Conservation (phyloP, 2,888 invertebrate genomes). For the Protodeltote pygarga region DNA sequence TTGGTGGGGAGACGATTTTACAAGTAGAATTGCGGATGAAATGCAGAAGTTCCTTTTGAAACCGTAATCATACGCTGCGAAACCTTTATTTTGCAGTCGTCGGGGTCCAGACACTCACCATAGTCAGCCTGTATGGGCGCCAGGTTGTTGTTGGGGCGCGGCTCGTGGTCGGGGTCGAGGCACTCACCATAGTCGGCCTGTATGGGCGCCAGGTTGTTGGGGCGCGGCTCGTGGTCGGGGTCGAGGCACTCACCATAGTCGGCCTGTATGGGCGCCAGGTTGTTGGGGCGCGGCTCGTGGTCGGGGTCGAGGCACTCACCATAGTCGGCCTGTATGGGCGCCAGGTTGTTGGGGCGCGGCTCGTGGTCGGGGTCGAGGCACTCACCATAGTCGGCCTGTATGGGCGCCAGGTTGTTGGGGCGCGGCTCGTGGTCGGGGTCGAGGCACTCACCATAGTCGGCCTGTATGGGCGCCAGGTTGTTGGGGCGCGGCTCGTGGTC, state of each 20-base stretch:
- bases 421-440: too few relatives aligned
- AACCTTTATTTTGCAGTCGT: too few relatives aligned
- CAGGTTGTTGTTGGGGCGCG: conserved; percentile 41
- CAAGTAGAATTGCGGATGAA: too few relatives aligned
- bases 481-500: conserved; percentile 46
- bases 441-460: conserved; percentile 67
- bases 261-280: conserved; percentile 45
- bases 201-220: conserved; percentile 27
- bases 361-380: too few relatives aligned
- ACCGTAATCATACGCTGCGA: too few relatives aligned
- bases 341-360: conserved; percentile 43
- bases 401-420: too few relatives aligned
- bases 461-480: conserved; percentile 48
- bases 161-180: conserved; percentile 42
- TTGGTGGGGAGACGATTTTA: too few relatives aligned
- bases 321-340: conserved; percentile 54
- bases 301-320: conserved; percentile 62
- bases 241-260: conserved; percentile 67
- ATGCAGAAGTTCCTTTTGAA: too few relatives aligned
- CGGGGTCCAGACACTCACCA: too few relatives aligned
- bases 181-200: conserved; percentile 70
- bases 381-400: conserved; percentile 66
- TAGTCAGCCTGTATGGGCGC: conserved; percentile 65
- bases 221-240: conserved; percentile 61
- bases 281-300: conserved; percentile 60